Evolutionary conservation across 1,140 invertebrate genomes (phyloP), one percentile per base, ranked within the genome.

Genomic region (Venustaconcha ellipsiformis): DNA sequence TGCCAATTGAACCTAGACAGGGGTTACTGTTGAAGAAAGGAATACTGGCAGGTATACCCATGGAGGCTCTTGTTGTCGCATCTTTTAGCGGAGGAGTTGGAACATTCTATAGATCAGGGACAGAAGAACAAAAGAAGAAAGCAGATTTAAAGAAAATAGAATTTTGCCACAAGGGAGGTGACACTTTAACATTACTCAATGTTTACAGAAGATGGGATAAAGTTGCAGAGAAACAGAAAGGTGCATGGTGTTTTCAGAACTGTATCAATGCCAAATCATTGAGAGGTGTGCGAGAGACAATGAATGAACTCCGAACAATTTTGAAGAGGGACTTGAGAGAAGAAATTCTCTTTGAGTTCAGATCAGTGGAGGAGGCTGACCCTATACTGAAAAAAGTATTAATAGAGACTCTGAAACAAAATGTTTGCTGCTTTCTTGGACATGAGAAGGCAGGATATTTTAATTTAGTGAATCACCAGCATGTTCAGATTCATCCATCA

Each of bases 101-200:
- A 20, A 59, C 87, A 14, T 87, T 87, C 65, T 86, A 80, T 65
- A 70, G 84, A 71, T 80, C 74, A 30, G 78, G 83, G 8, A 78
- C 79, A 60, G 66, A 93, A 84, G 88, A 92, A 68, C 93, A 95
- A 84, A 92, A 94, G 87, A 93, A 93, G 6, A 84, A 92, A 23
- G 90, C 92, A 77, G 92, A 93, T 48, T 70, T 79, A 73, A 72
- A 76, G 56, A 98, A 97, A 89, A 96, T 97, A 88, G 88, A 92
- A n/a, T 88, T 86, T 78, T 83, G 83, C 72, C 95, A 96, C 1
- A 91, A 92, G 26, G 93, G 95, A 82, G 97, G 98, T 14, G 98
- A 99, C 91, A 95, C 97, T 85, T 92, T 99, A 8, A 98, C 95
- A 17, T 90, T 97, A 57, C 89, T 99, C 1, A 97, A 97, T 89